Base-by-base conservation (phyloP, 2,888 invertebrate genomes). In the Tortricodes alternella region DNA sequence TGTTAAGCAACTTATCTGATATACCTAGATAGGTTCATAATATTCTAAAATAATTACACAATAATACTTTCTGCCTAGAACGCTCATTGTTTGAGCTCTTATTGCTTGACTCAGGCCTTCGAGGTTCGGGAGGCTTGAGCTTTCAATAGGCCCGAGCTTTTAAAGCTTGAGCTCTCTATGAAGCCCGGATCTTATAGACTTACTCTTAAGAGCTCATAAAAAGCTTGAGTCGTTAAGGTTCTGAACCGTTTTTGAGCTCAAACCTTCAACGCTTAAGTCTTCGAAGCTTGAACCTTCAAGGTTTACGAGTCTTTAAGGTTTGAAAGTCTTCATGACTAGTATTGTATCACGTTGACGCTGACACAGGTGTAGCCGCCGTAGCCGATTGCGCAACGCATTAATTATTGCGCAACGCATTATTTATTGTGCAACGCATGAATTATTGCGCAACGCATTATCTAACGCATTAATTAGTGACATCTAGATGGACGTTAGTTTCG, bases 221-320 rank as follows among this genome's bases (percentile, higher is more conserved):
- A 43, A 16, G 18, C 11, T 43, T 6, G 9, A 43, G 27, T 43
- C 27, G 6, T 27, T 27, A 29, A 43, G 24, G 43, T 27, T 43
- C 27, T 9, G 13, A 18, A 43, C 43, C 43, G 5, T 24, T 27
- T 43, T 43, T 18, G 43, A 11, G 11, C 27, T n/a, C 27, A 8
- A 39, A 39, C 39, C 39, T 39, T 21, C 6, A 39, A 39, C 39
- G 21, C 39, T n/a, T n/a, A n/a, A n/a, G n/a, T n/a, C n/a, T n/a
- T n/a, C n/a, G n/a, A n/a, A 23, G 23, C 23, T 39, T 23, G 13
- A 43, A n/a, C 16, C 43, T 43, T 18, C n/a, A 43, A 43, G 43
- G 27, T 27, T 43, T 2, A 27, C 16, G 16, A 39, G 39, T 39
- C 41, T 41, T 13, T 41, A 23, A 41, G 24, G 9, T 41, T 41